These are phyloP conservation scores for Yponomeuta evonymella DNA, from an alignment of 2,888 invertebrate species.

Conservation along the genomic window DNA sequence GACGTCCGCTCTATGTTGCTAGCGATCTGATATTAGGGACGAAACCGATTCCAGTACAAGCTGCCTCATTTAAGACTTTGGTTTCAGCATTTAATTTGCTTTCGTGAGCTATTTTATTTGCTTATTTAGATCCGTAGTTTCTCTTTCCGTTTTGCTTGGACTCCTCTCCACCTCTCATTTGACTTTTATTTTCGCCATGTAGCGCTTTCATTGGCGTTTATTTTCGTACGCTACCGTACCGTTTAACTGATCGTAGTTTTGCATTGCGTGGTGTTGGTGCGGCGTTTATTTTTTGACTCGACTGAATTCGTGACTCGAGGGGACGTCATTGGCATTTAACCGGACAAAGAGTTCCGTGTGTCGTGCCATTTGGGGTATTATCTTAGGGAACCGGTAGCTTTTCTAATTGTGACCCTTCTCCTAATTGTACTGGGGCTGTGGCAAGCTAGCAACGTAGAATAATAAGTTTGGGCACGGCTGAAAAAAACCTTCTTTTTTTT, in stretches of 20 bases:
- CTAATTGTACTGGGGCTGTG: constrained; percentile 48
- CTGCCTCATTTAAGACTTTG: constrained; percentile 44
- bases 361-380: constrained; percentile 39
- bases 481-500: constrained; percentile 28
- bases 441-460: constrained; percentile 46
- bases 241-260: constrained; percentile 56
- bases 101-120: constrained; percentile 22
- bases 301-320: constrained; percentile 47
- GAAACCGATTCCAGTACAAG: constrained; percentile 33
- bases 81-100: constrained; percentile 33
- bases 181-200: constrained; percentile 46
- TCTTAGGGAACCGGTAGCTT: constrained; percentile 51
- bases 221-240: constrained; percentile 47
- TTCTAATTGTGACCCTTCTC: constrained; percentile 34
- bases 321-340: constrained; percentile 37
- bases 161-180: constrained; percentile 30
- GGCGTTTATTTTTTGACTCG: constrained; percentile 44
- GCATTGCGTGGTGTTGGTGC: constrained; percentile 46
- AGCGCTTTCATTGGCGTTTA: constrained; percentile 36
- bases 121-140: constrained; percentile 24
- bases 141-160: constrained; percentile 33
- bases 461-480: constrained; percentile 39
- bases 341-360: constrained; percentile 32
- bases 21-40: constrained; percentile 38
- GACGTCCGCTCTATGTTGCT: constrained; percentile 25